phyloP scores from a whole-genome alignment of 1,140 invertebrate genomes.

The Gonioctena quinquepunctata region DNA sequence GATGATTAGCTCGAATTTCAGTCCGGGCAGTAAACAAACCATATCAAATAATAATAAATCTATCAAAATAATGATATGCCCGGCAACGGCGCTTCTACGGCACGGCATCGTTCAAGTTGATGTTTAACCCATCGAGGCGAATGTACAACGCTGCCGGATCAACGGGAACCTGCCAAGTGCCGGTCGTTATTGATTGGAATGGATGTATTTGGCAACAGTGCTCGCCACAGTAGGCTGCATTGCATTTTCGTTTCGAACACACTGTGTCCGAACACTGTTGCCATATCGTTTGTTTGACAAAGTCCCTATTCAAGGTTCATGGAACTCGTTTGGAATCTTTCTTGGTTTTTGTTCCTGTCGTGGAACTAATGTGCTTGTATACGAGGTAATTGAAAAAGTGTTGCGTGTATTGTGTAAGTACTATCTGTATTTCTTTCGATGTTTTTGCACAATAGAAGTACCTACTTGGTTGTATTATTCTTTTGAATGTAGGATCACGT shows the following conservation, averaged over 20 bases:
- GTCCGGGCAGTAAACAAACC: background rate
- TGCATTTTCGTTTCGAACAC: slow-evolving; percentile 34
- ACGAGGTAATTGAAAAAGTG: background rate
- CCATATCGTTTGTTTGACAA: background rate
- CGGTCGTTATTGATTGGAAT: slow-evolving; percentile 51
- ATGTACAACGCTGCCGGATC: slow-evolving; percentile 34
- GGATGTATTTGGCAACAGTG: slow-evolving; percentile 43
- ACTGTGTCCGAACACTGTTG: slow-evolving; percentile 8
- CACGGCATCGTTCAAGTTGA: slow-evolving; percentile 1
- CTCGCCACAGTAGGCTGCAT: slow-evolving; percentile 52
- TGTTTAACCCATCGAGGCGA: slow-evolving; percentile 11
- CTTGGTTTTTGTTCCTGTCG: slow-evolving; percentile 4
- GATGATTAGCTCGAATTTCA: background rate
- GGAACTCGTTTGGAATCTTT: slow-evolving; percentile 4
- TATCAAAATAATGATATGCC: background rate
- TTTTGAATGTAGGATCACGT: too few relatives aligned
- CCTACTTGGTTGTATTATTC: too few relatives aligned
- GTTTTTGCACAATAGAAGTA: too few relatives aligned
- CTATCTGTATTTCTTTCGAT: too few relatives aligned
- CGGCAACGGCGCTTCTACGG: background rate
- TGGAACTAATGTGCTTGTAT: slow-evolving; percentile 7
- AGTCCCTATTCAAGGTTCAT: slow-evolving; percentile 3
- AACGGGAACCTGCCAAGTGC: slow-evolving; percentile 30
- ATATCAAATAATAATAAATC: slow-evolving; percentile 9
- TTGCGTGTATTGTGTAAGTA: too few relatives aligned